Conservation (phyloP, 1,140 invertebrate species). For the Sarcophaga peregrina region DNA sequence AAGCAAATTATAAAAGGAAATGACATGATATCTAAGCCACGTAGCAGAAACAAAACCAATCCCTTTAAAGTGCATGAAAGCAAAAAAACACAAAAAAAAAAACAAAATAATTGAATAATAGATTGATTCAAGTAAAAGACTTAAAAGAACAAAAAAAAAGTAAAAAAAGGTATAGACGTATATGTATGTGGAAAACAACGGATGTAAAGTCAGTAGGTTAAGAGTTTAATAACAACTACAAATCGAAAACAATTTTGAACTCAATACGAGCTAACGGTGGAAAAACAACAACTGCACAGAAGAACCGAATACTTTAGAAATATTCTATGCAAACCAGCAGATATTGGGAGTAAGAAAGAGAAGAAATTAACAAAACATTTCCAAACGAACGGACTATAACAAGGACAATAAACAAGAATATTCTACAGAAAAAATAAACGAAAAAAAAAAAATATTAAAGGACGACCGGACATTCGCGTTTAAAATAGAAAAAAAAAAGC, state of each 20-base stretch:
- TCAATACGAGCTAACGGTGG: conserved; percentile 22
- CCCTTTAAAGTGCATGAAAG: conserved; percentile 5
- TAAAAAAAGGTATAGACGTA: not conserved
- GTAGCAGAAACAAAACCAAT: too few species aligned
- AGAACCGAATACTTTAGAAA: conserved; percentile 2
- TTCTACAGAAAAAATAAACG: not conserved
- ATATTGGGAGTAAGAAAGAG: conserved; percentile 4
- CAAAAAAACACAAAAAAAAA: not conserved
- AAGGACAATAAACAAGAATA: conserved; percentile 8
- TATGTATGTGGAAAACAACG: conserved; percentile 10
- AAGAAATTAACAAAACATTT: not conserved
- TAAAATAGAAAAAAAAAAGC: conserved; percentile 13
- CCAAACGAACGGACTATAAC: conserved; percentile 4
- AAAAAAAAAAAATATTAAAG: conserved; percentile 5
- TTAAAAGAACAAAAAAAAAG: not conserved
- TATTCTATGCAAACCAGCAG: not conserved
- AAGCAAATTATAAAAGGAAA: conserved; percentile 39
- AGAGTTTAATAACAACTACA: conserved; percentile 39
- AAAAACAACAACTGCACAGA: not conserved
- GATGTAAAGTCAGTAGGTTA: conserved; percentile 40
- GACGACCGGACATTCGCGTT: conserved; percentile 38
- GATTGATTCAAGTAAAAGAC: conserved; percentile 1
- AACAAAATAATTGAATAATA: conserved; percentile 9
- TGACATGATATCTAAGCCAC: conserved; percentile 28
- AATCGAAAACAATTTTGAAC: conserved; percentile 20